Percentiles rank a stretch among this genome's conserved stretches.
Conservation (phyloP, 2,888 invertebrate species). For the Hirtodrosophila trivittata region DNA sequence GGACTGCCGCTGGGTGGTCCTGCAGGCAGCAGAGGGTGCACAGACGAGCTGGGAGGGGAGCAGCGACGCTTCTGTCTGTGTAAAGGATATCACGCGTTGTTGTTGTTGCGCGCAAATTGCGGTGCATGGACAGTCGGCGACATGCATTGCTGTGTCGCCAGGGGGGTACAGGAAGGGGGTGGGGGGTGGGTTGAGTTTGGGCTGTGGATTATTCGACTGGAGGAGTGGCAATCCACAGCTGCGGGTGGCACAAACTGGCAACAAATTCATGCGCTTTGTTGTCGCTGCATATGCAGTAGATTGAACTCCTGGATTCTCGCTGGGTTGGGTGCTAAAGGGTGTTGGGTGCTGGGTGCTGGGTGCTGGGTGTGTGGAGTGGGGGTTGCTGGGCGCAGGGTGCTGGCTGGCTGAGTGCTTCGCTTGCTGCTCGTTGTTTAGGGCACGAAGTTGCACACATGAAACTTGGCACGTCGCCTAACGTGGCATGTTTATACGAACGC, state of each 20-base stretch:
- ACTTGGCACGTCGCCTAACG: slow-evolving; percentile 77
- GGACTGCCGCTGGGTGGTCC: too few relatives aligned
- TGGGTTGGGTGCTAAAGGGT: slow-evolving; percentile 2
- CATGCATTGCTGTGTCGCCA: slow-evolving; percentile 37
- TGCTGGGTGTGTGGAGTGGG: slow-evolving; percentile 21
- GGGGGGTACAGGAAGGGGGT: slow-evolving; percentile 1
- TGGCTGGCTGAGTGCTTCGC: not conserved
- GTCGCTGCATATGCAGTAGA: slow-evolving; percentile 52
- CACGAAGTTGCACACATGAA: slow-evolving; percentile 64
- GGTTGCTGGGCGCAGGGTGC: too few relatives aligned
- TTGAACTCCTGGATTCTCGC: slow-evolving; percentile 3
- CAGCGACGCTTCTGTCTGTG: slow-evolving; percentile 43
- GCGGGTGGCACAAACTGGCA: slow-evolving; percentile 63
- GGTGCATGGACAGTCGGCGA: slow-evolving; percentile 69
- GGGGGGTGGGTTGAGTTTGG: not conserved
- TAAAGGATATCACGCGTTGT: slow-evolving; percentile 68
- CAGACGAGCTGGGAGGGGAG: not conserved
- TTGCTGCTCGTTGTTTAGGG: slow-evolving; percentile 45
- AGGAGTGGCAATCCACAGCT: slow-evolving; percentile 23
- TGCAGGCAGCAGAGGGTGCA: not conserved
- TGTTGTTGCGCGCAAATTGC: slow-evolving; percentile 67
- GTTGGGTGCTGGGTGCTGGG: slow-evolving; percentile 13
- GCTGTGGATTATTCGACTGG: slow-evolving; percentile 1
- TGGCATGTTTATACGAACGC: slow-evolving; percentile 69
- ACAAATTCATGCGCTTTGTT: slow-evolving; percentile 66